Evolutionary conservation across 2,888 invertebrate species (phyloP).

Genomic region (Brachypalpus laphriformis): DNA sequence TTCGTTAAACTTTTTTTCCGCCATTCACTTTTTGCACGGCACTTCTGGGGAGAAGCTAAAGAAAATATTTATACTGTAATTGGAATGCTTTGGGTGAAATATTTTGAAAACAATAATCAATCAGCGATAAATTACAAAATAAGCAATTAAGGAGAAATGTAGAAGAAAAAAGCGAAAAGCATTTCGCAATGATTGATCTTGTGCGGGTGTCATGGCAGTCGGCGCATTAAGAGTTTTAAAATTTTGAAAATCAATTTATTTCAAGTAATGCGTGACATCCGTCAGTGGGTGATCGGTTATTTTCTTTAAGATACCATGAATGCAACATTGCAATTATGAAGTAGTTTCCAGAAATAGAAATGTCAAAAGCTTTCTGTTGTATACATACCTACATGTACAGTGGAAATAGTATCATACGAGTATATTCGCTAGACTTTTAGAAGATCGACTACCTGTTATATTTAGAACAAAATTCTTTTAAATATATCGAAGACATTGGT

Average conservation of each 20-base stretch:
- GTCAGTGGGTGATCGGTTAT: neutral
- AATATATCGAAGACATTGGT: too few species aligned
- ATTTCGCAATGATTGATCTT: constrained; percentile 30
- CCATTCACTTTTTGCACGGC: neutral
- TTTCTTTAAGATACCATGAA: neutral
- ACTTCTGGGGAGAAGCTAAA: neutral
- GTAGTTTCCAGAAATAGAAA: neutral
- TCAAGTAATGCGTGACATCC: constrained; percentile 3
- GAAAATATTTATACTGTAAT: constrained; percentile 36
- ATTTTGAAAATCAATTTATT: neutral
- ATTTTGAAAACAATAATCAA: constrained; percentile 43
- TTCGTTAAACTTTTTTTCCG: constrained; percentile 58
- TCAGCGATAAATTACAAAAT: constrained; percentile 41
- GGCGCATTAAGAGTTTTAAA: neutral
- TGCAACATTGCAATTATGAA: neutral
- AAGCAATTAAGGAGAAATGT: constrained; percentile 15
- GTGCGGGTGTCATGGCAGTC: neutral
- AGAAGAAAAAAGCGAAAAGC: neutral
- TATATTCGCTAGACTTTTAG: too few species aligned
- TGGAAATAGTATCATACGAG: too few species aligned
- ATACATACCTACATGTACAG: too few species aligned
- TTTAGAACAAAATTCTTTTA: too few species aligned
- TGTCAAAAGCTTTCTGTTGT: too few species aligned
- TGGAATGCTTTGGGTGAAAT: neutral
- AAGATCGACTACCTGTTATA: too few species aligned